phyloP scores from a whole-genome alignment of 2,888 invertebrate genomes.

The Cynaeus angustus region DNA sequence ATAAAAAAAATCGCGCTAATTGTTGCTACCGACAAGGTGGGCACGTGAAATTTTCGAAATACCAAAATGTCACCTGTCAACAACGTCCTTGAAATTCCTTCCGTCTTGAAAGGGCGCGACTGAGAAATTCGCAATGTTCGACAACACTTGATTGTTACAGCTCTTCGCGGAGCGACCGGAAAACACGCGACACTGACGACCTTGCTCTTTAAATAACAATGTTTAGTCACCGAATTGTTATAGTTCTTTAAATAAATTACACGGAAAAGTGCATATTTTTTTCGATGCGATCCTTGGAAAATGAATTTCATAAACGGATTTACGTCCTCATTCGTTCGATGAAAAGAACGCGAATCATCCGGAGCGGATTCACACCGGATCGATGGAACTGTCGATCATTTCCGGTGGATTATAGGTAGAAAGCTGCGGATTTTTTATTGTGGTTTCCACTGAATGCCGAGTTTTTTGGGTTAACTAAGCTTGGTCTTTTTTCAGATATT shows the following conservation, averaged over 20 bases:
- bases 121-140: slow-evolving; percentile 4
- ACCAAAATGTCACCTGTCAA: slow-evolving; percentile 24
- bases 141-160: slow-evolving; percentile 28
- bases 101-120: slow-evolving; percentile 2
- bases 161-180: slow-evolving; percentile 34
- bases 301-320: slow-evolving; percentile 37
- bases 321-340: slow-evolving; percentile 36
- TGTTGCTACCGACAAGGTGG: slow-evolving; percentile 4
- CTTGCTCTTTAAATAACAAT: slow-evolving; percentile 51
- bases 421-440: no score
- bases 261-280: slow-evolving; percentile 27
- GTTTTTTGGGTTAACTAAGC: no score
- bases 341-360: slow-evolving; percentile 12
- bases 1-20: slow-evolving; percentile 12
- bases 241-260: slow-evolving; percentile 40
- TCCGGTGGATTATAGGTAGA: neutral
- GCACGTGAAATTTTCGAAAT: slow-evolving; percentile 13
- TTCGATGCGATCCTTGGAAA: slow-evolving; percentile 35
- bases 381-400: slow-evolving; percentile 13
- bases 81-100: slow-evolving; percentile 12
- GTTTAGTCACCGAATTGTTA: slow-evolving; percentile 50
- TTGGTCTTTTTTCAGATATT: slow-evolving; percentile 77
- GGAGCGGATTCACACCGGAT: slow-evolving; percentile 37
- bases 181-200: slow-evolving; percentile 35
- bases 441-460: no score